Evolutionary conservation across 2,888 invertebrate genomes (phyloP).

Genomic region (Rhaphigaster nebulosa): DNA sequence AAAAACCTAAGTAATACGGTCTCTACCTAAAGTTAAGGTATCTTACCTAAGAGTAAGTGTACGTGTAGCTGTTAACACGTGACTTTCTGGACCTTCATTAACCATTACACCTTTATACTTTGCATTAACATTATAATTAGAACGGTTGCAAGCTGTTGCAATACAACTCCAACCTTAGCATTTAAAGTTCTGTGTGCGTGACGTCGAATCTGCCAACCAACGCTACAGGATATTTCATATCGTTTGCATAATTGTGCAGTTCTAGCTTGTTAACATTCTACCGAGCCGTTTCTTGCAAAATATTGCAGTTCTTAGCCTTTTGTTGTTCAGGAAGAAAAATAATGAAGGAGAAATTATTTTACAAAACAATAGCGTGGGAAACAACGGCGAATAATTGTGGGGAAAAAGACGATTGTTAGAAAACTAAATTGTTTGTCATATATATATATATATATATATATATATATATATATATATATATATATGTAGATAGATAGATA

Average conservation of each 20-base stretch:
- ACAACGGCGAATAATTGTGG: background rate
- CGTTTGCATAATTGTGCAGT: conserved; percentile 48
- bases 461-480: too few species aligned
- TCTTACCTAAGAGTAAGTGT: too few species aligned
- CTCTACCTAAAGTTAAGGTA: too few species aligned
- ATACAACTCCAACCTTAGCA: conserved; percentile 8
- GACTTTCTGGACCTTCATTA: conserved; percentile 13
- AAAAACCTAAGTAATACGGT: background rate
- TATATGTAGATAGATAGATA: too few species aligned
- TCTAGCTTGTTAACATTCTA: conserved; percentile 27
- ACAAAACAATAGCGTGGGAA: background rate
- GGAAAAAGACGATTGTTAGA: background rate
- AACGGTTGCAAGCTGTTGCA: conserved; percentile 13
- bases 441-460: background rate
- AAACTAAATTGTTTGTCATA: background rate
- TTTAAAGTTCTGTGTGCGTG: background rate
- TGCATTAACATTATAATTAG: conserved; percentile 8
- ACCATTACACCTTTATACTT: background rate
- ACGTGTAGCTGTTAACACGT: background rate
- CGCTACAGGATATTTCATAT: background rate
- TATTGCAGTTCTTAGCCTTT: background rate
- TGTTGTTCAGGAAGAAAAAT: background rate
- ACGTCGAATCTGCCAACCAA: background rate
- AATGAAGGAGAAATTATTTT: background rate
- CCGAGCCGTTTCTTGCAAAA: background rate